These are phyloP conservation scores for Goniozus legneri DNA, from an alignment of 1,140 invertebrate species.

Conservation along the genomic window DNA sequence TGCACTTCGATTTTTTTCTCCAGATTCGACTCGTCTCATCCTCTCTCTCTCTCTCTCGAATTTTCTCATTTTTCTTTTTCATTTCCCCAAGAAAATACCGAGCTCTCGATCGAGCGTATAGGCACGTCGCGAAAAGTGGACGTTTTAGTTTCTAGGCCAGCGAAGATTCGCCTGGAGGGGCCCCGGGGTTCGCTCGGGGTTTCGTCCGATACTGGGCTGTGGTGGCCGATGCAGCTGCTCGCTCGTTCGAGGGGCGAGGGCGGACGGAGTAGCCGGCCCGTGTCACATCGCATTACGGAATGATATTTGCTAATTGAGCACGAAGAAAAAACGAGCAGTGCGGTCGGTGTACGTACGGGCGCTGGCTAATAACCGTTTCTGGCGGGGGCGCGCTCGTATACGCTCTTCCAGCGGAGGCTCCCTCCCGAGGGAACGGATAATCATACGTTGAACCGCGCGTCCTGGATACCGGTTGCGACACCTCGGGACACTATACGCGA, in stretches of 20 bases:
- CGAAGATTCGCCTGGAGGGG: no score
- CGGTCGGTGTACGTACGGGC: slow-evolving; percentile 13
- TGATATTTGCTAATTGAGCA: slow-evolving; percentile 53
- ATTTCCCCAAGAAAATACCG: no score
- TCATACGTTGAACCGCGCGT: slow-evolving; percentile 37
- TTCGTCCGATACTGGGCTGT: no score
- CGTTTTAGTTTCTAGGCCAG: no score
- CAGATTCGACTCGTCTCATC: slow-evolving; percentile 25
- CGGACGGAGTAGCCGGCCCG: slow-evolving; percentile 18
- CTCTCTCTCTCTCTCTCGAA: slow-evolving; percentile 16
- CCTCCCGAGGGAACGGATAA: slow-evolving; percentile 41
- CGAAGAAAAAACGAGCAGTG: slow-evolving; percentile 49
- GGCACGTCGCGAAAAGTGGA: no score
- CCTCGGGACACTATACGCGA: slow-evolving; percentile 14
- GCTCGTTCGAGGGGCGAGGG: slow-evolving; percentile 18
- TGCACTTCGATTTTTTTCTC: slow-evolving; percentile 20
- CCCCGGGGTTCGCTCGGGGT: no score
- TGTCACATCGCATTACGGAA: slow-evolving; percentile 51
- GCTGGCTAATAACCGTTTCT: slow-evolving; percentile 48
- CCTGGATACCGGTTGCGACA: slow-evolving; percentile 14
- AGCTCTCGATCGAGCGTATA: no score
- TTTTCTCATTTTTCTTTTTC: slow-evolving; percentile 10
- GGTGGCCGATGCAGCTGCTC: slow-evolving; percentile 26
- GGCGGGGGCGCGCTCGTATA: slow-evolving; percentile 3
- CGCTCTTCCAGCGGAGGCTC: slow-evolving; percentile 7